Conservation (phyloP, 2,113 vertebrate species). For the Microtus pennsylvanicus region DNA sequence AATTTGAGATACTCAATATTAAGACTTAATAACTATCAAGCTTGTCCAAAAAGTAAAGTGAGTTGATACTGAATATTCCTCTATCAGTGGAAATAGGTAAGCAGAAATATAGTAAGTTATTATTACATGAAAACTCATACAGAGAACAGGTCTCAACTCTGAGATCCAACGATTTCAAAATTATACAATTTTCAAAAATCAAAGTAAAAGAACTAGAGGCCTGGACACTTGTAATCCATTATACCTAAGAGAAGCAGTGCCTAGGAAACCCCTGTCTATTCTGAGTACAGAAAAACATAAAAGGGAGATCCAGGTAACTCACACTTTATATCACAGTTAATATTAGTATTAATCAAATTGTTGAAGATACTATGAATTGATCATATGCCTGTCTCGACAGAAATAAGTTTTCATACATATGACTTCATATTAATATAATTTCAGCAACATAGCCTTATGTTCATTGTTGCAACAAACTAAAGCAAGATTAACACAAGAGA, state of each 20-base stretch:
- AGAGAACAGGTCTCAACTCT: not conserved
- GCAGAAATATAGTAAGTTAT: conserved; percentile 14
- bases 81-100: not conserved
- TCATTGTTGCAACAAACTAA: conserved; percentile 31
- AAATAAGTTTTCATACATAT: not conserved
- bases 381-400: conserved; percentile 10
- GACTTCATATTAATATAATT: conserved; percentile 32
- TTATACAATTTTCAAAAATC: conserved; percentile 52
- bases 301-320: not conserved
- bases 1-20: not conserved
- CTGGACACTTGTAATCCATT: not conserved
- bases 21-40: not conserved
- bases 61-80: not conserved
- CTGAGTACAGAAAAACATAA: not conserved
- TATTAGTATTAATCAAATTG: conserved; percentile 17
- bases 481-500: conserved; percentile 32
- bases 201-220: conserved; percentile 30
- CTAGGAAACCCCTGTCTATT: not conserved
- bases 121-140: not conserved
- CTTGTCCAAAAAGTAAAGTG: conserved; percentile 11
- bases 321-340: conserved; percentile 20
- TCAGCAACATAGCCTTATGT: not conserved
- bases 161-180: not conserved
- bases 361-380: conserved; percentile 25
- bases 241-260: not conserved